phyloP scores from a whole-genome alignment of 2,888 invertebrate genomes.

The Erebia ligea region DNA sequence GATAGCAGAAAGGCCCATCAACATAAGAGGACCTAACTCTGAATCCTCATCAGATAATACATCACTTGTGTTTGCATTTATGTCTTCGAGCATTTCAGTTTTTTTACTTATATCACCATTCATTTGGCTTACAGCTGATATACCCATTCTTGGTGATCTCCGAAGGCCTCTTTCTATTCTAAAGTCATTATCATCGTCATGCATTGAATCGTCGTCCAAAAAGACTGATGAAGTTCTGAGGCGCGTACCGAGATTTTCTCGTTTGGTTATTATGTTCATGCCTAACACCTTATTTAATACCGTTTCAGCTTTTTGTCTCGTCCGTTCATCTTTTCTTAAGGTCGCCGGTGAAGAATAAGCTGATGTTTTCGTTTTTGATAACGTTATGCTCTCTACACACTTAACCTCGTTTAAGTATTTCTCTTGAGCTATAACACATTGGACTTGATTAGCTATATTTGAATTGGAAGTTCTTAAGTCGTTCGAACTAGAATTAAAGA shows the following conservation, averaged over 20 bases:
- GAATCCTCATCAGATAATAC: conserved; percentile 82
- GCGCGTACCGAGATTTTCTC: conserved; percentile 72
- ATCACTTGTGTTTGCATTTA: conserved; percentile 66
- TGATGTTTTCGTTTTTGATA: conserved; percentile 67
- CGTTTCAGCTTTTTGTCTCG: conserved; percentile 77
- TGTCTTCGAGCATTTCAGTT: conserved; percentile 67
- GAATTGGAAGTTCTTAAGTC: conserved; percentile 78
- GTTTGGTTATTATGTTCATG: conserved; percentile 74
- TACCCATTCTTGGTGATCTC: conserved; percentile 76
- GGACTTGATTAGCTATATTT: conserved; percentile 75
- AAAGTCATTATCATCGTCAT: conserved; percentile 71
- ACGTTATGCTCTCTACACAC: conserved; percentile 77
- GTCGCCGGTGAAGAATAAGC: conserved; percentile 68
- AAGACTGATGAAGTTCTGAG: conserved; percentile 75
- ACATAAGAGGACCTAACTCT: conserved; percentile 85
- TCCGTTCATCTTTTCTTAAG: conserved; percentile 72
- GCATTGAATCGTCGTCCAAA: conserved; percentile 72
- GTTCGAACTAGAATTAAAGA: conserved; percentile 80
- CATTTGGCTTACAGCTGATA: conserved; percentile 76
- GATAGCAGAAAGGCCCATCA: conserved; percentile 86
- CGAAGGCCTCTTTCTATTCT: conserved; percentile 72
- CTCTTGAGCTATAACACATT: conserved; percentile 81
- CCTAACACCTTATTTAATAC: conserved; percentile 78
- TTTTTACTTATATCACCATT: conserved; percentile 77
- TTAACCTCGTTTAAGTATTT: conserved; percentile 78